A percentile compares a stretch with the other conserved stretches of the same genome.
phyloP scores from a whole-genome alignment of 2,888 invertebrate genomes.

The Nemotelus nigrinus region DNA sequence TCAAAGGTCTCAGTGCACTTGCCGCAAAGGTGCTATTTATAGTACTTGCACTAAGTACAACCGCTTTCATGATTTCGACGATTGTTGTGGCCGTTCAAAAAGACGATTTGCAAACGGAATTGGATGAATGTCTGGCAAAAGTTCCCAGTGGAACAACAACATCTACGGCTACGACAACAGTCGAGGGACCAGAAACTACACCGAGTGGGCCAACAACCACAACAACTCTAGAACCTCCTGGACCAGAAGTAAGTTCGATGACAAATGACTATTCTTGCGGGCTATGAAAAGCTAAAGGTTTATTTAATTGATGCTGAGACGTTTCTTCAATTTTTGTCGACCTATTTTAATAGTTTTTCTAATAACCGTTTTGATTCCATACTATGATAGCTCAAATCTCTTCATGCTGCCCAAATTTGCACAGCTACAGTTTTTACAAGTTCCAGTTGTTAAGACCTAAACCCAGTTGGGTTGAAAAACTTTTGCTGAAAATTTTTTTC shows the following conservation, averaged over 20 bases:
- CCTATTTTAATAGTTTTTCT: too few relatives aligned
- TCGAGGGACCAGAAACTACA: slow-evolving; percentile 34
- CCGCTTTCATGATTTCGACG: slow-evolving; percentile 68
- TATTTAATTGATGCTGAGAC: too few relatives aligned
- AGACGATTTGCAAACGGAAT: slow-evolving; percentile 55
- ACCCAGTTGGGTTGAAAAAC: too few relatives aligned
- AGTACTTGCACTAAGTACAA: slow-evolving; percentile 54
- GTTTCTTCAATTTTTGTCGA: too few relatives aligned
- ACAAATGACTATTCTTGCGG: too few relatives aligned
- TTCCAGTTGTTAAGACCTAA: too few relatives aligned
- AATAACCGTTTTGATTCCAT: too few relatives aligned
- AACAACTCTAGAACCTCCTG: slow-evolving; percentile 42
- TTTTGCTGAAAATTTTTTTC: too few relatives aligned
- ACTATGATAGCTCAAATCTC: too few relatives aligned
- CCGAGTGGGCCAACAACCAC: slow-evolving; percentile 28
- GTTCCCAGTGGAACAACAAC: slow-evolving; percentile 51
- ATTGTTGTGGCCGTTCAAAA: slow-evolving; percentile 67
- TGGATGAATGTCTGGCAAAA: slow-evolving; percentile 57
- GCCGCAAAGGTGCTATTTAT: slow-evolving; percentile 49
- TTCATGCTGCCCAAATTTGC: too few relatives aligned
- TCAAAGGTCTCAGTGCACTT: slow-evolving; percentile 42
- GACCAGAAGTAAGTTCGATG: slow-evolving; percentile 40
- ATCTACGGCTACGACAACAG: slow-evolving; percentile 47
- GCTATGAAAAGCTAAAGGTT: too few relatives aligned
- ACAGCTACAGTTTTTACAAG: too few relatives aligned